Evolutionary conservation across 1,140 invertebrate species (phyloP).

Genomic region (Lepidotrigona ventralis): DNA sequence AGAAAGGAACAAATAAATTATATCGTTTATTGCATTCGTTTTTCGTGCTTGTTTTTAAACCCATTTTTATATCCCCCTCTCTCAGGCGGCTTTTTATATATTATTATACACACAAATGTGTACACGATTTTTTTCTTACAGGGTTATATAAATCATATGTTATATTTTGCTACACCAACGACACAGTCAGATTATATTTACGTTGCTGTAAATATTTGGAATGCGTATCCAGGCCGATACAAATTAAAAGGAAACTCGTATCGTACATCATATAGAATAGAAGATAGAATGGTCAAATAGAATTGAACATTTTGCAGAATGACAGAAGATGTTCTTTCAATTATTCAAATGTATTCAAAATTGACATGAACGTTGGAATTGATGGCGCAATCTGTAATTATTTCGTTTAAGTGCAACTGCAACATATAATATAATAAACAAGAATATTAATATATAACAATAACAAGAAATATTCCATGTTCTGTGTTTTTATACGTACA

Average conservation of each 20-base stretch:
- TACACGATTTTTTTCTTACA: slow-evolving; percentile 59
- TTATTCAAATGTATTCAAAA: background rate
- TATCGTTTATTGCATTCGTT: slow-evolving; percentile 57
- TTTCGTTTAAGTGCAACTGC: background rate
- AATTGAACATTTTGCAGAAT: slow-evolving; percentile 5
- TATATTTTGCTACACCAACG: slow-evolving; percentile 44
- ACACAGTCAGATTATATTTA: slow-evolving; percentile 43
- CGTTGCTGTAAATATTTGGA: slow-evolving; percentile 52
- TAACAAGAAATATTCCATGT: too few relatives aligned
- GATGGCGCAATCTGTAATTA: slow-evolving; percentile 7
- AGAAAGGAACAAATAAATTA: slow-evolving; percentile 64
- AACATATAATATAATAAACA: background rate
- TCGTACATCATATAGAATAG: slow-evolving; percentile 25
- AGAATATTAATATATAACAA: background rate
- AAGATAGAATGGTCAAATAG: slow-evolving; percentile 29
- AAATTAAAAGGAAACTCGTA: slow-evolving; percentile 11
- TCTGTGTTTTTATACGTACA: background rate
- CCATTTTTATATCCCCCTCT: slow-evolving; percentile 60
- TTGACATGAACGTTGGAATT: slow-evolving; percentile 10
- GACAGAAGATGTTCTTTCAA: background rate
- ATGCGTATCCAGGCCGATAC: slow-evolving; percentile 26
- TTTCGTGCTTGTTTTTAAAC: slow-evolving; percentile 66
- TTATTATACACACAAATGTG: slow-evolving; percentile 46
- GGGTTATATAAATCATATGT: slow-evolving; percentile 40
- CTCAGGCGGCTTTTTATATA: slow-evolving; percentile 55